Conservation (phyloP, 2,888 invertebrate species). For the Brachycybe producta region DNA sequence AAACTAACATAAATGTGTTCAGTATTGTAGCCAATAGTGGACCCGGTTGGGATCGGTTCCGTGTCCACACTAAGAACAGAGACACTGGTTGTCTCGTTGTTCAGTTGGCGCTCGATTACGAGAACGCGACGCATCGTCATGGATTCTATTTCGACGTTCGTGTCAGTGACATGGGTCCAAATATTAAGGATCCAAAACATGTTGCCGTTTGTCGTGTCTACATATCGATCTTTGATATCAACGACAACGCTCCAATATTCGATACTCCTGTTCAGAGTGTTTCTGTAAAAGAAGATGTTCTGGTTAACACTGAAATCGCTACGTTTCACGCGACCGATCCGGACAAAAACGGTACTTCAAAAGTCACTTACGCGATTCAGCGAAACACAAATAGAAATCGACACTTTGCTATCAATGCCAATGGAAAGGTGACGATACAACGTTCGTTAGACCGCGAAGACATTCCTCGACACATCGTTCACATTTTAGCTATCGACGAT, state of each 20-base stretch:
- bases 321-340: slow-evolving; percentile 35
- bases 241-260: slow-evolving; percentile 84
- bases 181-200: slow-evolving; percentile 13
- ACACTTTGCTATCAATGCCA: slow-evolving; percentile 33
- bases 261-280: slow-evolving; percentile 38
- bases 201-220: slow-evolving; percentile 13
- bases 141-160: slow-evolving; percentile 18
- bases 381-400: slow-evolving; percentile 32
- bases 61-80: neutral
- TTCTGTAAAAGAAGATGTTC: slow-evolving; percentile 30
- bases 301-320: slow-evolving; percentile 31
- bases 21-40: slow-evolving; percentile 17
- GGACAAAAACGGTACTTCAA: slow-evolving; percentile 34
- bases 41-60: slow-evolving; percentile 19
- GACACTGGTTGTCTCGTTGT: neutral
- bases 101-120: slow-evolving; percentile 18
- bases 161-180: slow-evolving; percentile 18
- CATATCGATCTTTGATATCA: slow-evolving; percentile 56
- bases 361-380: slow-evolving; percentile 29
- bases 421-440: slow-evolving; percentile 31
- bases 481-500: slow-evolving; percentile 33
- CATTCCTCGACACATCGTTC: slow-evolving; percentile 30
- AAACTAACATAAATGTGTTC: slow-evolving; percentile 19
- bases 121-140: slow-evolving; percentile 15
- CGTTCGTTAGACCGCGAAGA: slow-evolving; percentile 32